A percentile compares a stretch with the other conserved stretches of the same genome.
These are phyloP conservation scores for Lagopus muta DNA, from an alignment of 2,113 vertebrate species.

Conservation along the genomic window DNA sequence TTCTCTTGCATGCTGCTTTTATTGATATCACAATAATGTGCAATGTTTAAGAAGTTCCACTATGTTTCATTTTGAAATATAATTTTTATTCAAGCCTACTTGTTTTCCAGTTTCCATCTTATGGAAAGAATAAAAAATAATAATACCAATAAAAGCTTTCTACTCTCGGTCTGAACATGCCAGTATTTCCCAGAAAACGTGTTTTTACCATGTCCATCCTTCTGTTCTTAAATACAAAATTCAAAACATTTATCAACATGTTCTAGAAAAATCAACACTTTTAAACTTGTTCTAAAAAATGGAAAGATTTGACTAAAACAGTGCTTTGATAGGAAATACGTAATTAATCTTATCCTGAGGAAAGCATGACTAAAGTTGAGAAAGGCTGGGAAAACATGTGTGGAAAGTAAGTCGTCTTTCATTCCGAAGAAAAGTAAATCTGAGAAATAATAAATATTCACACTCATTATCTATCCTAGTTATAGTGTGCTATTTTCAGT, in stretches of 20 bases:
- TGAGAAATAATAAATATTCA: background rate
- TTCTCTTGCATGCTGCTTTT: background rate
- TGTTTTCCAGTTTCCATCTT: background rate
- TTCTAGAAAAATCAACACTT: background rate
- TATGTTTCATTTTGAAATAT: background rate
- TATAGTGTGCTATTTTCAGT: background rate
- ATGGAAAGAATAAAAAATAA: background rate
- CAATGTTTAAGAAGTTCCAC: background rate
- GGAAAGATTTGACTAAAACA: background rate
- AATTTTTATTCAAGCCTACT: background rate
- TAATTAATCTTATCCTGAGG: background rate
- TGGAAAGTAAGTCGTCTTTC: constrained; percentile 5
- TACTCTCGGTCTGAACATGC: background rate
- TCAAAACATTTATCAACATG: background rate
- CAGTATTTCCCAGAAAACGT: background rate
- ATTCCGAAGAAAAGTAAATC: background rate
- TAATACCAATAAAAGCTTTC: background rate
- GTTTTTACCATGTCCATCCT: background rate
- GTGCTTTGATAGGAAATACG: background rate
- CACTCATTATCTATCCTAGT: background rate
- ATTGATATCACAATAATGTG: background rate
- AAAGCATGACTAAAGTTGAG: constrained; percentile 26
- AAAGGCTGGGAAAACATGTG: constrained; percentile 9
- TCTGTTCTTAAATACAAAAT: background rate
- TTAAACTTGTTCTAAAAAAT: background rate